Evolutionary conservation across 2,797 vertebrate species (phyloP), one percentile per base, ranked within the genome.

Genomic region (Jordanella pulchra): DNA sequence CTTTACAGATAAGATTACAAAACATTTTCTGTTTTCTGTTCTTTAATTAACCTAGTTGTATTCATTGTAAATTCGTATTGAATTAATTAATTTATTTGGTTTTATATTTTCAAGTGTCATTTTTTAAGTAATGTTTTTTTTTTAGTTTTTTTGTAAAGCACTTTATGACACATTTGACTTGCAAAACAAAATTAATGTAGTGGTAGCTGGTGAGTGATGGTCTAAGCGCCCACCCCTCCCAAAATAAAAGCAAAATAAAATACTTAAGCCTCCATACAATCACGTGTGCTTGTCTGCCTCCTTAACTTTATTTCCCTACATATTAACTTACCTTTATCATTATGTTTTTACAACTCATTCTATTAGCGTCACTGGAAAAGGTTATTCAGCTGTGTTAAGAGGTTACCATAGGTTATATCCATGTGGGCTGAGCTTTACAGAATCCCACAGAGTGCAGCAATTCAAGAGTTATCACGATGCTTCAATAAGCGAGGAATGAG

Each of bases 341-440:
- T 75, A 27, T 54, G 30, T 71, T 53, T 53, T 35, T 42, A 12
- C 4, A 39, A 45, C 17, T 12, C 73, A 86, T 76, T 80, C 83
- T 69, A 75, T 60, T 9, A 6, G 25, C 48, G 74, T 84, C 73
- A 81, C 23, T 47, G 64, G 66, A 76, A 67, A 69, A 47, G 30
- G 47, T 60, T 10, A 1, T 53, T 70, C 14, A 61, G 53, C 2
- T 66, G 60, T 67, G 80, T 78, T 72, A 27, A 71, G 79, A 86
- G 90, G 89, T 93, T 91, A 89, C 79, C 89, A 35, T 74, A 51
- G 83, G 85, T 89, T 77, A 85, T 83, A 82, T 80, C 80, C 73
- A 76, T 30, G 76, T 48, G 75, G 75, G 79, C 21, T 32, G 45
- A 48, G 64, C 51, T 53, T 61, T 51, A 56, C 77, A 66, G 75